These are phyloP conservation scores for Parascotia fuliginaria DNA, from an alignment of 2,888 invertebrate genomes.

Conservation along the genomic window DNA sequence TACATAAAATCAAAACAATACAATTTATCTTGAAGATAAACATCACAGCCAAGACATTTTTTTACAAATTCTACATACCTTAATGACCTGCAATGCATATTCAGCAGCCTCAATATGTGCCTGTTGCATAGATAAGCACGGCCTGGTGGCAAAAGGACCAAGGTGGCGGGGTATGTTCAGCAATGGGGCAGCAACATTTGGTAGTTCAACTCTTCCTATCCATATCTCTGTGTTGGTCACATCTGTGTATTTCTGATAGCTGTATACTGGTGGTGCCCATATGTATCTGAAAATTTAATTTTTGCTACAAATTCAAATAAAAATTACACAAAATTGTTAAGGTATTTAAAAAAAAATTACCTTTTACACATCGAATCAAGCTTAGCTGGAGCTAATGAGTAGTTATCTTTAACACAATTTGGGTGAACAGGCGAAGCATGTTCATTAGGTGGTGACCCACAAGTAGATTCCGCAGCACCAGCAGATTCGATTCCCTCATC, in stretches of 20 bases:
- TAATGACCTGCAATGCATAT: slow-evolving; percentile 62
- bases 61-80: too few species aligned
- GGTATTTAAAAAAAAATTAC: slow-evolving; percentile 41
- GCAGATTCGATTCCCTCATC: slow-evolving; percentile 75
- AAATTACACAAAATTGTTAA: background rate
- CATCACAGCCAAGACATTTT: too few species aligned
- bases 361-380: slow-evolving; percentile 76
- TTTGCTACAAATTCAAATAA: too few species aligned
- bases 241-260: slow-evolving; percentile 64
- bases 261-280: slow-evolving; percentile 70
- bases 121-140: slow-evolving; percentile 61
- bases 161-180: slow-evolving; percentile 52
- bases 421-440: slow-evolving; percentile 37
- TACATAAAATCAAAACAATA: too few species aligned
- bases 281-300: slow-evolving; percentile 57
- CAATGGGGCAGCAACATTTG: slow-evolving; percentile 65
- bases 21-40: too few species aligned
- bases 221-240: slow-evolving; percentile 57
- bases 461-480: slow-evolving; percentile 61
- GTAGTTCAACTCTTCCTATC: slow-evolving; percentile 66
- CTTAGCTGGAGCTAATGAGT: slow-evolving; percentile 69
- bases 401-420: slow-evolving; percentile 44
- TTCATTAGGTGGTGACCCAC: slow-evolving; percentile 60
- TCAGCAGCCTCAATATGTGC: slow-evolving; percentile 72
- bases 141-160: slow-evolving; percentile 62